Evolutionary conservation across 2,113 vertebrate genomes (phyloP), one percentile per base, ranked within the genome.

Genomic region (Falco punctatus): DNA sequence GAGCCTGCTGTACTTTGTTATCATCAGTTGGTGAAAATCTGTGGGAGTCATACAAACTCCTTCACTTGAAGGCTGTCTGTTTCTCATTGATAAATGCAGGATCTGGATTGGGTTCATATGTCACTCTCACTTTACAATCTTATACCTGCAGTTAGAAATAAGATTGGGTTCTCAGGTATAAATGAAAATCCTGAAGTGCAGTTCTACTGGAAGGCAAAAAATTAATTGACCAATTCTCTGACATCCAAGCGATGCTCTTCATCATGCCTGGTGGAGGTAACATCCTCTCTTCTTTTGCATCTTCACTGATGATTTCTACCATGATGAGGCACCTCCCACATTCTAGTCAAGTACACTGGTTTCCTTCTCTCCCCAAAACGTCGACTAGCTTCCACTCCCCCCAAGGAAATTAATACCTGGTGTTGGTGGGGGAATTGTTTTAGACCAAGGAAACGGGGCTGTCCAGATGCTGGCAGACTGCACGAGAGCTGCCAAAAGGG

Each of bases 111-210:
- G 44, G 13, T 65, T 75, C 33, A 1, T 33, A 3, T 15, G n/a
- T 58, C 17, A 5, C 13, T 88, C 44, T 27, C 62, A 44, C 51
- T 30, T 62, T 42, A 3, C 21, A 33, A 2, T 42, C 42, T 61
- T 42, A 15, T 24, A 32, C 38, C n/a, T 52, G 19, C 19, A 21
- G 32, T 21, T 65, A 44, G 49, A 88, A 88, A 80, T 30, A 57
- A 64, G 3, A 35, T 24, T 28, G 2, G 52, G 87, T 91, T 88
- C 49, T 69, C 11, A 3, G 33, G 4, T 40, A 26, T 16, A 30
- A 93, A 72, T 0, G 0, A 0, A 92, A 90, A 90, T 70, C 24
- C 30, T 35, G 28, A 2, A 0, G 7, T 10, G 28, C 5, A 13
- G 17, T 74, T 84, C 40, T 81, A 20, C 48, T 79, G 48, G 24